These are phyloP conservation scores for Neopelma chrysocephalum DNA, from an alignment of 2,797 vertebrate genomes.

Conservation along the genomic window DNA sequence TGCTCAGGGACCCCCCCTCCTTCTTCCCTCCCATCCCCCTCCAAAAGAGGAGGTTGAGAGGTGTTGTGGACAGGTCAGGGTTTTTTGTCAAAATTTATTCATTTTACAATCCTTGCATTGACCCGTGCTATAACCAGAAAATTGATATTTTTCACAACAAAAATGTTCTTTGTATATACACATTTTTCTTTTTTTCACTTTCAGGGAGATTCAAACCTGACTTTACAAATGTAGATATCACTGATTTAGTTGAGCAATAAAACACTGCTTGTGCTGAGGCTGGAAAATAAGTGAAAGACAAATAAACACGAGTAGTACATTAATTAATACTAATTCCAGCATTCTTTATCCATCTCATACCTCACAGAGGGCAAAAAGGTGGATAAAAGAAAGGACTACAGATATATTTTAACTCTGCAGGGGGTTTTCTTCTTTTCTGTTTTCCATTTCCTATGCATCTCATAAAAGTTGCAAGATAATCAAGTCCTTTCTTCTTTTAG, in stretches of 20 bases:
- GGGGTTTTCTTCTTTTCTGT: background rate
- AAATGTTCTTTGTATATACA: background rate
- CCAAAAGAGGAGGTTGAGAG: fast-evolving
- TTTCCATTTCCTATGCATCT: background rate
- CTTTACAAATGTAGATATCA: background rate
- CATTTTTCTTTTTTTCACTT: background rate
- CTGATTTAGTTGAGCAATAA: background rate
- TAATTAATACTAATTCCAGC: background rate
- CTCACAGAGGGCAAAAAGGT: background rate
- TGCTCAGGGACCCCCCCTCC: background rate
- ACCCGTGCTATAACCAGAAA: too few species aligned
- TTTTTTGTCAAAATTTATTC: background rate
- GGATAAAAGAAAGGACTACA: background rate
- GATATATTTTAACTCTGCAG: background rate
- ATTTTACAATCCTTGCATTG: too few species aligned
- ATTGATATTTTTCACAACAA: background rate
- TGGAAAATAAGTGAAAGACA: constrained; percentile 32
- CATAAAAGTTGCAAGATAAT: constrained; percentile 1
- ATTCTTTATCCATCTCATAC: background rate
- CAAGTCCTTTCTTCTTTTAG: background rate
- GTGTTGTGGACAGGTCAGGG: fast-evolving
- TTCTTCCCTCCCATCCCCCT: background rate
- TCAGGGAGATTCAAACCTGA: background rate
- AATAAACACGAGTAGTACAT: background rate
- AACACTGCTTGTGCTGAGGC: background rate